A percentile compares a stretch with the other conserved stretches of the same genome.
These are phyloP conservation scores for Mesorhabditis belari DNA, from an alignment of 2,888 invertebrate species.

Conservation along the genomic window DNA sequence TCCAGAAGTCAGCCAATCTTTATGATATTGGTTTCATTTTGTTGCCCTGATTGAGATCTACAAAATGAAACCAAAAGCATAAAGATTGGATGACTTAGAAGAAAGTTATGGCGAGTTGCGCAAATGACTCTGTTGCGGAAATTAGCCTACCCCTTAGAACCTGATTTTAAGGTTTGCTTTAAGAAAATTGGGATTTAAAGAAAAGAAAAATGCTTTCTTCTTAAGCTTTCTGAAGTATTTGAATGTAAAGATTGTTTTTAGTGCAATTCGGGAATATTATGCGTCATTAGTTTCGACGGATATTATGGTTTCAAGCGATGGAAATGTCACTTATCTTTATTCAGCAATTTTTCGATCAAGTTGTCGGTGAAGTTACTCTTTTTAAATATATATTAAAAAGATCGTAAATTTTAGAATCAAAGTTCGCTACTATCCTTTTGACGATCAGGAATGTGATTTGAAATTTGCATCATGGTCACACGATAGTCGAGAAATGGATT, in stretches of 20 bases:
- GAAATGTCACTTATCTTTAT: conserved; percentile 62
- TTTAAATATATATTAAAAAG: background rate
- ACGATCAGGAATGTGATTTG: conserved; percentile 59
- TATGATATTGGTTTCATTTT: no score
- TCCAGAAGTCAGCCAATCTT: no score
- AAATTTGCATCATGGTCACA: conserved; percentile 62
- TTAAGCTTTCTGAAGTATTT: no score
- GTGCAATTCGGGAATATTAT: conserved; percentile 55
- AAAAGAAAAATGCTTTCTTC: no score
- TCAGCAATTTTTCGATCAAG: conserved; percentile 60
- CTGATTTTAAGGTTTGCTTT: no score
- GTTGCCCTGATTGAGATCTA: no score
- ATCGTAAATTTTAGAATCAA: conserved; percentile 53
- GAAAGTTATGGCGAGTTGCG: no score
- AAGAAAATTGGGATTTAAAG: no score
- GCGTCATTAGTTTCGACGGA: conserved; percentile 59
- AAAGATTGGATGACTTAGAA: no score
- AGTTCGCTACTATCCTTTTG: conserved; percentile 62
- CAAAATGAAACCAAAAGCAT: no score
- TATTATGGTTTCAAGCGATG: conserved; percentile 58
- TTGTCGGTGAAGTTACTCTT: conserved; percentile 55
- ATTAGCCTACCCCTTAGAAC: no score
- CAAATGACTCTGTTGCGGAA: no score
- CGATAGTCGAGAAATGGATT: conserved; percentile 59
- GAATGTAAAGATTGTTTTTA: conserved; percentile 20